These are phyloP conservation scores for Henricia sp. DNA, from an alignment of 53 echinoderm and acorn worm species.

Conservation along the genomic window DNA sequence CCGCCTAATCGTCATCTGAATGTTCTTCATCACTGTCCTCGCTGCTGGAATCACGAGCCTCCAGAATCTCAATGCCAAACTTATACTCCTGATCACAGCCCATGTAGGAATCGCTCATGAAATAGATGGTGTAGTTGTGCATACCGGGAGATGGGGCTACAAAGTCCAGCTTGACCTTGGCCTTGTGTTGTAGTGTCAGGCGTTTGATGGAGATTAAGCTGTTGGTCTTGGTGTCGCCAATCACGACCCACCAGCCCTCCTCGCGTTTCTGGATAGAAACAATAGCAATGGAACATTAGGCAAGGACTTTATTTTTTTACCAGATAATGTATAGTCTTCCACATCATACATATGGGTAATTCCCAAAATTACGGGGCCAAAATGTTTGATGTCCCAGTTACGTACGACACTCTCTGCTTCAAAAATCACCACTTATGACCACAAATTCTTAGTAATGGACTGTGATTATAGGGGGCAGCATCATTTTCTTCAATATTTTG, in stretches of 20 bases:
- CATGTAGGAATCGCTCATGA: conserved; percentile 99
- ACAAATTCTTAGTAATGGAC: too few relatives aligned
- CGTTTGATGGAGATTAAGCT: conserved; percentile 99
- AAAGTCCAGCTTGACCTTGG: conserved; percentile 99
- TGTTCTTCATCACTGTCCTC: conserved; percentile 89
- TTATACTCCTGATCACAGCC: conserved; percentile 99
- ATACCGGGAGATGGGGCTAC: conserved; percentile 92
- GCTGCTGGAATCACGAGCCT: conserved; percentile 81
- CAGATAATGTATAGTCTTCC: too few relatives aligned
- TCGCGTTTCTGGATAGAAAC: conserved; percentile 83
- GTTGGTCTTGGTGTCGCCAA: conserved; percentile 99
- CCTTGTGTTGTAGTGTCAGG: conserved; percentile 97
- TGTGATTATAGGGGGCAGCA: too few relatives aligned
- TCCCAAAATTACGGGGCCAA: too few relatives aligned
- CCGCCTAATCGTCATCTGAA: conserved; percentile 85
- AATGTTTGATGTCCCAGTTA: too few relatives aligned
- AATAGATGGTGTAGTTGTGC: conserved; percentile 95
- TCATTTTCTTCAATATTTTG: too few relatives aligned
- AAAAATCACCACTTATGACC: too few relatives aligned
- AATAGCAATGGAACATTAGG: neutral
- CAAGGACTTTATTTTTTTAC: neutral
- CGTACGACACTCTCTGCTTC: too few relatives aligned
- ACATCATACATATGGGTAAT: too few relatives aligned
- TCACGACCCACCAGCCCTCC: conserved; percentile 99
- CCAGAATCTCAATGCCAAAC: conserved; percentile 85